Conservation (phyloP, 2,113 vertebrate genomes). For the Coregonus clupeaformis region DNA sequence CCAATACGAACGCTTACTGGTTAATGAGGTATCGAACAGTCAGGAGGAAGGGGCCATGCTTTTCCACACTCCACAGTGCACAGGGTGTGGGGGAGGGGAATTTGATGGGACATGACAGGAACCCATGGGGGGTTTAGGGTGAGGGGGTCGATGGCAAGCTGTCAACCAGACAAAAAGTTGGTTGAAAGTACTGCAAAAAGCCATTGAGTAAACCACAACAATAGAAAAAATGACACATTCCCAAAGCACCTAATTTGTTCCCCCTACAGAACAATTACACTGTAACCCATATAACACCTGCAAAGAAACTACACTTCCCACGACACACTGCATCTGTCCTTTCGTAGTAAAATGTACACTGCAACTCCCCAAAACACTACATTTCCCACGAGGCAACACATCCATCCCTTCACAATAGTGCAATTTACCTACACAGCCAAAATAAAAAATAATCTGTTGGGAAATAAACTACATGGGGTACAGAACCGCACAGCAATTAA, state of each 20-base stretch:
- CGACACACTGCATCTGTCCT: background rate
- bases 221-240: conserved; percentile 14
- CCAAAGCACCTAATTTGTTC: conserved; percentile 5
- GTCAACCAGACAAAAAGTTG: conserved; percentile 53
- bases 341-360: too few relatives aligned
- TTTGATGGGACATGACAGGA: background rate
- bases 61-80: too few relatives aligned
- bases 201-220: conserved; percentile 28
- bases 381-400: too few relatives aligned
- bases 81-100: too few relatives aligned
- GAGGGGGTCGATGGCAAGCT: conserved; percentile 31
- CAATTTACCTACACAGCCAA: too few relatives aligned
- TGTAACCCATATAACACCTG: background rate
- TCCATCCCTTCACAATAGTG: too few relatives aligned
- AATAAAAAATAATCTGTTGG: too few relatives aligned
- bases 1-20: conserved; percentile 49
- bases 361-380: too few relatives aligned
- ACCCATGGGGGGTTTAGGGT: too few relatives aligned
- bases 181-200: conserved; percentile 20
- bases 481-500: too few relatives aligned
- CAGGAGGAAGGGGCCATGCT: conserved; percentile 18
- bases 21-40: conserved; percentile 66
- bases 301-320: conserved; percentile 35
- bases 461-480: too few relatives aligned
- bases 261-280: background rate